Percentiles rank a stretch among this genome's conserved stretches.
These are phyloP conservation scores for Morone saxatilis DNA, from an alignment of 2,113 vertebrate genomes.

Conservation along the genomic window DNA sequence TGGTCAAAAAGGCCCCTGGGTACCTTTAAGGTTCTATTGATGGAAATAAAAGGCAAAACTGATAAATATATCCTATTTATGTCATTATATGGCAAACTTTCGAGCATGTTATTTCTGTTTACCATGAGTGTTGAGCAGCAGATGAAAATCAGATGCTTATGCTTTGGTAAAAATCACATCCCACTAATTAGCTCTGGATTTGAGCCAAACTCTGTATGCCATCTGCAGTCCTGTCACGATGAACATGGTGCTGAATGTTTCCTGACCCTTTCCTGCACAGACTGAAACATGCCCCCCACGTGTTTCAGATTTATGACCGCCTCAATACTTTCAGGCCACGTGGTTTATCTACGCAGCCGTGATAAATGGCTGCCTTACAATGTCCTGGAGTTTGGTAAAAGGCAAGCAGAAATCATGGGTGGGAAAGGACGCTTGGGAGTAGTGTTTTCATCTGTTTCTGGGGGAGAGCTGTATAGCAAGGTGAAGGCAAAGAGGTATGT, in stretches of 20 bases:
- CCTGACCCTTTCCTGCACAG: constrained; percentile 58
- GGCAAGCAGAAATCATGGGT: constrained; percentile 57
- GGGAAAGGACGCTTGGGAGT: constrained; percentile 61
- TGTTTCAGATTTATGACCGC: constrained; percentile 70
- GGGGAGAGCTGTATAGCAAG: constrained; percentile 21
- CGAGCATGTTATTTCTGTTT: constrained; percentile 8
- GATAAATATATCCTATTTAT: background rate
- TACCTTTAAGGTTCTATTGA: background rate
- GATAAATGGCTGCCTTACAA: constrained; percentile 68
- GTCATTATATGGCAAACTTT: background rate
- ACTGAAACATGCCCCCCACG: constrained; percentile 63
- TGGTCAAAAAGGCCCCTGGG: background rate
- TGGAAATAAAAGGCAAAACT: background rate
- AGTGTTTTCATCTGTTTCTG: constrained; percentile 48
- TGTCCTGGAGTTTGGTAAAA: constrained; percentile 70
- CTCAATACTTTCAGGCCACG: constrained; percentile 37
- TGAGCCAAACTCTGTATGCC: constrained; percentile 53
- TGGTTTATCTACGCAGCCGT: constrained; percentile 34
- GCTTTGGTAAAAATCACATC: constrained; percentile 38
- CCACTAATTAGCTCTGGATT: constrained; percentile 61
- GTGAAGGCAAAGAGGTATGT: constrained; percentile 29
- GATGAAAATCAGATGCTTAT: constrained; percentile 31
- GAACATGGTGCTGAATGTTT: constrained; percentile 68
- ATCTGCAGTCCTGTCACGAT: constrained; percentile 62
- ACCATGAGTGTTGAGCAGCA: constrained; percentile 25